Evolutionary conservation across 2,797 vertebrate genomes (phyloP).

Genomic region (Pipistrellus pipistrellus): DNA sequence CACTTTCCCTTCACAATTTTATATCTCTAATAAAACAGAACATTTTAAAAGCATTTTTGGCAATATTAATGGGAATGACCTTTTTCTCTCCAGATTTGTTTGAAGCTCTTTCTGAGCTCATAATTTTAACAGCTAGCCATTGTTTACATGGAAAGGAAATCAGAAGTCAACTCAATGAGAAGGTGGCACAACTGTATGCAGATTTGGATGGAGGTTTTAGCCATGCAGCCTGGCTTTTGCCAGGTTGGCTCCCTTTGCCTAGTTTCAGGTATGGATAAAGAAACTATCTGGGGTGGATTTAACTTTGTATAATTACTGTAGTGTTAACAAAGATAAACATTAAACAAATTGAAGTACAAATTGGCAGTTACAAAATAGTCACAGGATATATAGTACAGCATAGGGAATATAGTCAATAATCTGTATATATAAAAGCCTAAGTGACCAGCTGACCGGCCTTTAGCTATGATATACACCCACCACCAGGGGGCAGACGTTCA

Average conservation of each 20-base stretch:
- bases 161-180: constrained; percentile 93
- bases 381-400: neutral
- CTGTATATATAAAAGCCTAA: too few relatives aligned
- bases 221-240: constrained; percentile 97
- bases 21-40: constrained; percentile 39
- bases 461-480: too few relatives aligned
- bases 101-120: constrained; percentile 96
- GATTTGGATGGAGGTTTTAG: constrained; percentile 98
- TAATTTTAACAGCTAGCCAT: constrained; percentile 97
- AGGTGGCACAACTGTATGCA: constrained; percentile 96
- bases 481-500: too few relatives aligned
- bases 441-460: too few relatives aligned
- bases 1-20: constrained; percentile 23
- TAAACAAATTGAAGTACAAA: neutral
- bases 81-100: constrained; percentile 92
- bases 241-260: constrained; percentile 96
- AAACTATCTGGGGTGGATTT: neutral
- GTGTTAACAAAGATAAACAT: constrained; percentile 24
- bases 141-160: constrained; percentile 98
- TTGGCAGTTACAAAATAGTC: neutral
- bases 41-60: constrained; percentile 18
- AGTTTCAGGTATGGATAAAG: constrained; percentile 94
- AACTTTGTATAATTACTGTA: neutral
- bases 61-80: constrained; percentile 31
- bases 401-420: neutral